Conservation (phyloP, 2,888 invertebrate genomes). For the Pomacea canaliculata region DNA sequence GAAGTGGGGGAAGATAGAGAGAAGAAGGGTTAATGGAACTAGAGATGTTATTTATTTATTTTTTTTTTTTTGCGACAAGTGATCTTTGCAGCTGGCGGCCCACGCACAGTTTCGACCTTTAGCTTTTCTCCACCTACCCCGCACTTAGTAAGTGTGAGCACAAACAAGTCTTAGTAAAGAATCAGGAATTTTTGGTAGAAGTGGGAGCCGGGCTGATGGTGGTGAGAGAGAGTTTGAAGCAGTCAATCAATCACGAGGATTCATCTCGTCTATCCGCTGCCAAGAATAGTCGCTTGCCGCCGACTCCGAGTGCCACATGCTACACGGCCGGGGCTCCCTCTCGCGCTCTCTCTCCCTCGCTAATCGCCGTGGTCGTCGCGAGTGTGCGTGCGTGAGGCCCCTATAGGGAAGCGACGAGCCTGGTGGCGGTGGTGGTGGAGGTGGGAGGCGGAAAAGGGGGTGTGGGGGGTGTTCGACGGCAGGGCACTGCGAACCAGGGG, state of each 20-base stretch:
- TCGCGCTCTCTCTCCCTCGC: not conserved
- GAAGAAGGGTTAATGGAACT: too few species aligned
- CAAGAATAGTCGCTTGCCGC: not conserved
- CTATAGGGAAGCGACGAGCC: constrained; percentile 10
- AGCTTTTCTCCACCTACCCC: too few species aligned
- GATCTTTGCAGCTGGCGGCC: too few species aligned
- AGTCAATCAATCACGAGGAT: constrained; percentile 21
- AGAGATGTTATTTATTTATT: too few species aligned
- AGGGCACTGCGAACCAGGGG: not conserved
- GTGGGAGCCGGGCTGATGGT: not conserved
- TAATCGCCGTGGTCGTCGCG: constrained; percentile 18
- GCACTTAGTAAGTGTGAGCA: too few species aligned
- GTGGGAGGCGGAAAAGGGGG: not conserved
- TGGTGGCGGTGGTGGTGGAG: not conserved
- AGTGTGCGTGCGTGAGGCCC: constrained; percentile 19
- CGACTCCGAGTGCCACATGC: not conserved
- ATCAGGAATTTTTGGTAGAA: too few species aligned
- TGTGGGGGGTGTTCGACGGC: not conserved
- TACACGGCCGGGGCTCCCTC: too few species aligned
- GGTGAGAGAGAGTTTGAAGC: not conserved
- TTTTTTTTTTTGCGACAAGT: too few species aligned
- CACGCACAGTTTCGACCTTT: too few species aligned
- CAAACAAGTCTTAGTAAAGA: too few species aligned
- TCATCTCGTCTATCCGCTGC: not conserved
- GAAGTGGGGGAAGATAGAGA: too few species aligned